A percentile compares a stretch with the other conserved stretches of the same genome.
These are phyloP conservation scores for Coryphaenoides rupestris DNA, from an alignment of 2,113 vertebrate genomes.

Conservation along the genomic window DNA sequence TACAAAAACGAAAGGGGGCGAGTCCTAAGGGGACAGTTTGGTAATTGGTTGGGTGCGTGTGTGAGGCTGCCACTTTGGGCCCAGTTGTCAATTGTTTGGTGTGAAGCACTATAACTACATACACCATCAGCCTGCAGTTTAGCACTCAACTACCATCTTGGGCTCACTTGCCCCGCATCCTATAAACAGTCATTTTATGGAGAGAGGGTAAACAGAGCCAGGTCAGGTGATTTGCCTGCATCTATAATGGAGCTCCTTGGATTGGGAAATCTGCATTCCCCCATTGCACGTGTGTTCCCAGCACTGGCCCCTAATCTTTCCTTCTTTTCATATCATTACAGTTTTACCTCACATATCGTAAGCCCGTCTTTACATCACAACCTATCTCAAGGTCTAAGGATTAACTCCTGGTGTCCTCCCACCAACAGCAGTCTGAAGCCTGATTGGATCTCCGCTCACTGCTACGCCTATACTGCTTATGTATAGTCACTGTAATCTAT, in stretches of 20 bases:
- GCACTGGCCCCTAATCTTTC: too few species aligned
- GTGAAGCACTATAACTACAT: conserved; percentile 36
- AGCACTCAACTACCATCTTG: conserved; percentile 50
- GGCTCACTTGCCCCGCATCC: conserved; percentile 2
- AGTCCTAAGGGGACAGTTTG: conserved; percentile 10
- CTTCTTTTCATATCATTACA: too few species aligned
- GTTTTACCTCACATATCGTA: too few species aligned
- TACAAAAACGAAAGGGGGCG: background rate
- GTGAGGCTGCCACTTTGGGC: background rate
- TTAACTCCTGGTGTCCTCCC: too few species aligned
- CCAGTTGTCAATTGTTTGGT: background rate
- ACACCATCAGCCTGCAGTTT: conserved; percentile 40
- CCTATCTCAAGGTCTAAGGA: too few species aligned
- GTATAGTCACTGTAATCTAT: background rate
- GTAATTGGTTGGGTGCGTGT: conserved; percentile 1
- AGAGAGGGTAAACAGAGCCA: conserved; percentile 48
- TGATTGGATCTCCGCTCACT: too few species aligned
- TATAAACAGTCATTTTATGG: conserved; percentile 53
- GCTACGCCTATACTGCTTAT: background rate
- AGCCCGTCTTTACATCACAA: too few species aligned
- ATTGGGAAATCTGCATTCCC: conserved; percentile 1
- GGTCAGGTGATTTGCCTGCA: conserved; percentile 27
- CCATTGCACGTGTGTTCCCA: too few species aligned
- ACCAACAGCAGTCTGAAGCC: too few species aligned
- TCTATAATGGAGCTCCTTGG: conserved; percentile 14